A percentile compares a stretch with the other conserved stretches of the same genome.
Conservation (phyloP, 2,888 invertebrate genomes). For the Cetonia aurata region DNA sequence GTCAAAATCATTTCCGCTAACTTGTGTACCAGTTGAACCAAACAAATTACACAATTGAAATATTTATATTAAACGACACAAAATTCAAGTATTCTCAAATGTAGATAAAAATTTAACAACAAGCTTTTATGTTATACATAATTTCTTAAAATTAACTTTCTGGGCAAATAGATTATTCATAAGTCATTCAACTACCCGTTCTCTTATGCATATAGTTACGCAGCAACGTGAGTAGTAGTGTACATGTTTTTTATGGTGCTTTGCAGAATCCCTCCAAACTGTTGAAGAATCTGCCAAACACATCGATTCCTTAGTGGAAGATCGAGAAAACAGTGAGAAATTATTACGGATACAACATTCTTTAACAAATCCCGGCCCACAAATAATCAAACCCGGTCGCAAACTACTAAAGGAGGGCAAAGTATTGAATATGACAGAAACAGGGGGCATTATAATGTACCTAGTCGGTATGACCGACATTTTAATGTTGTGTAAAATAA, state of each 20-base stretch:
- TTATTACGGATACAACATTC: conserved; percentile 77
- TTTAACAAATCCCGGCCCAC: conserved; percentile 72
- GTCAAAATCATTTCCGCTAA: too few species aligned
- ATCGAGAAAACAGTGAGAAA: conserved; percentile 79
- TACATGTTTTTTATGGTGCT: conserved; percentile 37
- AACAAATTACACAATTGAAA: too few species aligned
- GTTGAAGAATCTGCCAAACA: conserved; percentile 78
- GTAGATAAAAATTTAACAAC: too few species aligned
- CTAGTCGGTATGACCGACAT: conserved; percentile 81
- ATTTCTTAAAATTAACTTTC: too few species aligned
- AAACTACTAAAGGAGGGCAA: conserved; percentile 77
- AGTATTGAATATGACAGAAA: conserved; percentile 71
- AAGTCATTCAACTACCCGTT: not conserved
- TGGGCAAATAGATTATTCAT: too few species aligned
- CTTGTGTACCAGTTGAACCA: too few species aligned
- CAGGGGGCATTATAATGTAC: conserved; percentile 64
- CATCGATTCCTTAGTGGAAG: conserved; percentile 79
- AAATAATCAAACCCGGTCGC: conserved; percentile 77
- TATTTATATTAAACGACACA: too few species aligned
- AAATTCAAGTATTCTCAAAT: too few species aligned
- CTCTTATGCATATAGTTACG: not conserved
- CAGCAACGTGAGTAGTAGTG: not conserved
- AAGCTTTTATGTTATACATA: too few species aligned
- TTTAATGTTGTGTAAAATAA: conserved; percentile 79
- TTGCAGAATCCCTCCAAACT: conserved; percentile 75